Evolutionary conservation across 2,113 vertebrate species (phyloP).

Genomic region (Campylomormyrus tamandua): DNA sequence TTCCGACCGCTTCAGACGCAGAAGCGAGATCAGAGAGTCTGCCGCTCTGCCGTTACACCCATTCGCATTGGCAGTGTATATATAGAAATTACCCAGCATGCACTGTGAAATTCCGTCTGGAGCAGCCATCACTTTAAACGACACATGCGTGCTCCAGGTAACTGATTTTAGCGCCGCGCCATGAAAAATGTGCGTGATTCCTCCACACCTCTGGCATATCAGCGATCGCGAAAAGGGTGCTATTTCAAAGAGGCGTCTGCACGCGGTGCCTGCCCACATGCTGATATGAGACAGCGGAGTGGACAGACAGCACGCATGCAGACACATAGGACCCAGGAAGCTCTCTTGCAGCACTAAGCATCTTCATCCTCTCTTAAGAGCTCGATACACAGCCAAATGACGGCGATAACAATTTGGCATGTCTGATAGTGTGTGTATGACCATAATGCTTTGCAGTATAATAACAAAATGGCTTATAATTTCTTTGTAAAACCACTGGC

Average conservation of each 20-base stretch:
- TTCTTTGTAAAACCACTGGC: not conserved
- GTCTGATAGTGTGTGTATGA: not conserved
- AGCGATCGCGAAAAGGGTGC: not conserved
- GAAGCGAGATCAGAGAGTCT: not conserved
- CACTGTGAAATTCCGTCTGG: not conserved
- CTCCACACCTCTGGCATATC: not conserved
- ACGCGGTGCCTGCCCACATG: not conserved
- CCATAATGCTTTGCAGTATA: not conserved
- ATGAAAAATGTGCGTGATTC: not conserved
- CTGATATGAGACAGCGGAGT: not conserved
- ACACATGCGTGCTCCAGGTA: not conserved
- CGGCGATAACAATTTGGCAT: not conserved
- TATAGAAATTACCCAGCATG: slow-evolving; percentile 2
- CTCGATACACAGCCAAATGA: not conserved
- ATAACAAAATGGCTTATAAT: not conserved
- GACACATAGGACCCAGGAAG: no score
- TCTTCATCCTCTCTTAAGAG: not conserved
- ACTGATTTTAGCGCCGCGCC: not conserved
- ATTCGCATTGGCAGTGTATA: not conserved
- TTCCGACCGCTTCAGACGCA: not conserved
- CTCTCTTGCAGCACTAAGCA: not conserved
- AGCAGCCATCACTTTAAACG: not conserved
- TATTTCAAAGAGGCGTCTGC: not conserved
- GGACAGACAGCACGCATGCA: not conserved
- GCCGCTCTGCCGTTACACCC: not conserved